Percentiles rank a stretch among this genome's conserved stretches.
These are phyloP conservation scores for Melanchra persicariae DNA, from an alignment of 2,888 invertebrate species.

Conservation along the genomic window DNA sequence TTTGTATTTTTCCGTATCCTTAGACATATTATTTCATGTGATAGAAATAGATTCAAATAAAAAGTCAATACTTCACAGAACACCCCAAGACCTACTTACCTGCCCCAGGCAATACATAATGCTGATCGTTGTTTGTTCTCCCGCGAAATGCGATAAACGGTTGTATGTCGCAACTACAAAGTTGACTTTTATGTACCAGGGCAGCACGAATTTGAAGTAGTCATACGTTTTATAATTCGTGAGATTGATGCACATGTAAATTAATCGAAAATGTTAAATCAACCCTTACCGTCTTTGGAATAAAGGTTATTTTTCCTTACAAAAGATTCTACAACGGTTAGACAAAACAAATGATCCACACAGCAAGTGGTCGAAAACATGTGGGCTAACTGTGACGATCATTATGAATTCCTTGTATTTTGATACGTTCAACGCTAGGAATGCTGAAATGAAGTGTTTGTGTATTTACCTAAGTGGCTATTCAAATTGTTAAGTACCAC, in stretches of 20 bases:
- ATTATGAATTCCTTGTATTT: constrained; percentile 71
- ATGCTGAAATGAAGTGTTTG: constrained; percentile 42
- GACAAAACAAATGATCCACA: constrained; percentile 64
- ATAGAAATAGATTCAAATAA: constrained; percentile 1
- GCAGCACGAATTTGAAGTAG: constrained; percentile 65
- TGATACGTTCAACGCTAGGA: constrained; percentile 58
- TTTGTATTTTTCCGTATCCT: neutral
- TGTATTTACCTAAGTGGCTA: constrained; percentile 40
- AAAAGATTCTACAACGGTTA: constrained; percentile 54
- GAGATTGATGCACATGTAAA: constrained; percentile 41
- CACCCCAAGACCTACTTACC: neutral
- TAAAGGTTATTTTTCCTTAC: constrained; percentile 31
- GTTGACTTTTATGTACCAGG: constrained; percentile 74
- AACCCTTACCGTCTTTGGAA: rapidly evolving
- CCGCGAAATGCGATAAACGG: constrained; percentile 8
- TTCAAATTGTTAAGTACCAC: constrained; percentile 34
- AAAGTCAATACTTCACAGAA: constrained; percentile 22
- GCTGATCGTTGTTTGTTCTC: neutral
- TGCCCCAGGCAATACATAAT: too few relatives aligned
- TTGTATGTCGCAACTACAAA: constrained; percentile 54
- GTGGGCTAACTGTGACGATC: constrained; percentile 62
- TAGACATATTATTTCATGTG: neutral
- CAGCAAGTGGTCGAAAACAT: constrained; percentile 76
- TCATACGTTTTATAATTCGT: constrained; percentile 44
- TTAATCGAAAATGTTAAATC: constrained; percentile 22